Conservation (phyloP, 2,797 vertebrate genomes). For the Cyprinella venusta region DNA sequence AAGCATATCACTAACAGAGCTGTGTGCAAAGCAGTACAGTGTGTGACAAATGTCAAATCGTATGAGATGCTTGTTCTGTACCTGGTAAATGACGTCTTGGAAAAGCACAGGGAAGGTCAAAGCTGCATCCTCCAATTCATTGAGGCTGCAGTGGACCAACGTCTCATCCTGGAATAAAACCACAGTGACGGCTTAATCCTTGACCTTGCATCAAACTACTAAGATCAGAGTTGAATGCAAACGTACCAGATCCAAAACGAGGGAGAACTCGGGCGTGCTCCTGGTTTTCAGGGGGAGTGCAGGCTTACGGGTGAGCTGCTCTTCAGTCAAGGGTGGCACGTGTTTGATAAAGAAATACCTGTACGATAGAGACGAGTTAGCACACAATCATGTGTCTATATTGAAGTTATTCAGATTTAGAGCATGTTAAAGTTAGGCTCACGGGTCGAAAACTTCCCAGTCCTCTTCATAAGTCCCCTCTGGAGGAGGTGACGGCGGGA, state of each 20-base stretch:
- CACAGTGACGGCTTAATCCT: neutral
- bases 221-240: no score
- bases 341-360: slow-evolving; percentile 99
- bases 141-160: slow-evolving; percentile 89
- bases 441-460: slow-evolving; percentile 99
- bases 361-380: neutral
- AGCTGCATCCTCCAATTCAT: slow-evolving; percentile 81
- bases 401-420: neutral
- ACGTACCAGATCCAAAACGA: slow-evolving; percentile 95
- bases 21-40: neutral
- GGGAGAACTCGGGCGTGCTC: slow-evolving; percentile 97
- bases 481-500: slow-evolving; percentile 80
- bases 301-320: slow-evolving; percentile 97
- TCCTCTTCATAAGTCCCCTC: slow-evolving; percentile 98
- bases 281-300: slow-evolving; percentile 97
- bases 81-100: slow-evolving; percentile 88
- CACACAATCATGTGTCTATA: neutral
- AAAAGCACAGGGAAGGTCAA: slow-evolving; percentile 84
- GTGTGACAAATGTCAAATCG: neutral
- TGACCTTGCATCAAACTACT: neutral
- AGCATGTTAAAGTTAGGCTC: slow-evolving; percentile 69
- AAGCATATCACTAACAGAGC: neutral
- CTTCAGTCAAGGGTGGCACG: slow-evolving; percentile 95
- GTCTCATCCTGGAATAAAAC: slow-evolving; percentile 82
- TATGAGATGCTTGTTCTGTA: slow-evolving; percentile 56